phyloP scores from a whole-genome alignment of 2,797 vertebrate species.

The Sebastes baramenuke region DNA sequence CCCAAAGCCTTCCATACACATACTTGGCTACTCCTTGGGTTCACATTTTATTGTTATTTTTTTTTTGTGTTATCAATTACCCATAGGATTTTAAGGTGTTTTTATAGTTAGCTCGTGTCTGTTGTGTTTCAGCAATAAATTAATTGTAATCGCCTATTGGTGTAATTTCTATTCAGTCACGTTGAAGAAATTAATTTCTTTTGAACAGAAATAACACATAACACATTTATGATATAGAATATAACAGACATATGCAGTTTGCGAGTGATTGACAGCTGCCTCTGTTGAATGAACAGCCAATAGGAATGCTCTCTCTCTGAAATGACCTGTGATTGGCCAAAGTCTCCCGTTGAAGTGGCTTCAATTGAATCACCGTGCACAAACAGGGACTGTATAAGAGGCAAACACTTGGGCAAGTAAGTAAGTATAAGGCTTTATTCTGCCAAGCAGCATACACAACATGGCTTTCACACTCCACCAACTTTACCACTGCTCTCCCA shows the following conservation, averaged over 20 bases:
- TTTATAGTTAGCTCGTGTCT: neutral
- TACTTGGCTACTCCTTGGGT: neutral
- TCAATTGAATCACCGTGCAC: neutral
- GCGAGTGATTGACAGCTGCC: too few species aligned
- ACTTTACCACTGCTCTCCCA: neutral
- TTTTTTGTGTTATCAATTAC: neutral
- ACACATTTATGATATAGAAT: neutral
- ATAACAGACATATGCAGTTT: too few species aligned
- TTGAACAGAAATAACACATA: neutral
- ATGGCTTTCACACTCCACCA: neutral
- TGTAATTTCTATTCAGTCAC: neutral
- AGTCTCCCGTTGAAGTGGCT: neutral
- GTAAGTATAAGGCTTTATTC: neutral
- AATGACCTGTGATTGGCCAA: too few species aligned
- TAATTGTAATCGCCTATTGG: neutral
- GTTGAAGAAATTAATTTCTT: neutral
- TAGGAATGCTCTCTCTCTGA: too few species aligned
- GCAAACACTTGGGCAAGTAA: neutral
- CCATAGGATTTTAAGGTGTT: neutral
- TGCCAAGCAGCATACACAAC: neutral
- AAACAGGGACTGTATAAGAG: neutral
- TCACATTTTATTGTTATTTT: neutral
- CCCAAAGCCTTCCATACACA: neutral
- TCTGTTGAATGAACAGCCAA: too few species aligned
- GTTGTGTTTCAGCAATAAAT: constrained; percentile 10